These are phyloP conservation scores for Cantharis rustica DNA, from an alignment of 2,888 invertebrate genomes.

Conservation along the genomic window DNA sequence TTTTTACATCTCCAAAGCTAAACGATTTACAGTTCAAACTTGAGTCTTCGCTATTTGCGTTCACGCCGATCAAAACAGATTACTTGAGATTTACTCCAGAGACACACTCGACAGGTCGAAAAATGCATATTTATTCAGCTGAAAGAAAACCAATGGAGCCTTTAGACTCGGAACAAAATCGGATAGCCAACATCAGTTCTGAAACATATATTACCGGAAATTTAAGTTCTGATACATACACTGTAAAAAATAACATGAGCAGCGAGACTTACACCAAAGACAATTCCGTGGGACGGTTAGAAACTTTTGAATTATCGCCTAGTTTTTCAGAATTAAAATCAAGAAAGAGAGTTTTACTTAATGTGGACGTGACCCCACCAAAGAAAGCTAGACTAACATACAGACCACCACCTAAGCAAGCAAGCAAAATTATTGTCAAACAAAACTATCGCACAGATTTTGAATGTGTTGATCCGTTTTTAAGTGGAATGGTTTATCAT, in stretches of 20 bases:
- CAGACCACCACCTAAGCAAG: not conserved
- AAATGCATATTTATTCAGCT: not conserved
- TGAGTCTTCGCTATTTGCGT: not conserved
- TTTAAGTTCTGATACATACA: conserved; percentile 60
- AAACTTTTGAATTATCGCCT: not conserved
- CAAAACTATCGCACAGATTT: conserved; percentile 4
- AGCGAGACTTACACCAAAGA: conserved; percentile 40
- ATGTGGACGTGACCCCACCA: not conserved
- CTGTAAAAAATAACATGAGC: conserved; percentile 54
- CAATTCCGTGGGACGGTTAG: not conserved
- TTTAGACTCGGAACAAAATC: not conserved
- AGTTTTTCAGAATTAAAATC: not conserved
- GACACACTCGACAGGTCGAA: not conserved
- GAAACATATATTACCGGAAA: conserved; percentile 40
- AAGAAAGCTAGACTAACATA: not conserved
- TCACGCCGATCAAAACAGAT: not conserved
- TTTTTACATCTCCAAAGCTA: not conserved
- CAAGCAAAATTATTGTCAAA: conserved; percentile 13
- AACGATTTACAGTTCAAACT: not conserved
- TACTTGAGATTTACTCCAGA: not conserved
- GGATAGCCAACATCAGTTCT: not conserved
- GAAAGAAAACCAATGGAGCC: not conserved
- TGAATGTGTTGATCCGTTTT: conserved; percentile 64
- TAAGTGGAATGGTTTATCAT: conserved; percentile 68
- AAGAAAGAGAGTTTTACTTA: not conserved